Evolutionary conservation across 1,140 invertebrate genomes (phyloP), one percentile per base, ranked within the genome.

Genomic region (Calephelis nemesis): DNA sequence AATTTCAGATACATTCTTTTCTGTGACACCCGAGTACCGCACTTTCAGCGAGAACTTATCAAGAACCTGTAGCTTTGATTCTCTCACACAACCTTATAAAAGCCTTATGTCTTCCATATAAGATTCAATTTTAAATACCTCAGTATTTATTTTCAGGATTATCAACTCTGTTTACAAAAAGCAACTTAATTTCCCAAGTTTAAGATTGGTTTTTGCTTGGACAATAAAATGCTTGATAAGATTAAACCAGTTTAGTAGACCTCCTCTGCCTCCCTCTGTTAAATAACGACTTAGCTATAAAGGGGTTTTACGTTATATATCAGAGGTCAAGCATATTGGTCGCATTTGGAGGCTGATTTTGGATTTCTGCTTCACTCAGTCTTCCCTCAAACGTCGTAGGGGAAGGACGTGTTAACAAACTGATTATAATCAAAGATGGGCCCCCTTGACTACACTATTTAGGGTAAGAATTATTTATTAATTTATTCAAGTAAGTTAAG

Each of bases 21-120:
- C 12, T 65, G 11, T 47, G 8, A 19, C 19, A 45, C 15, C n/a
- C 45, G 65, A 47, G 66, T 54, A 74, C 54, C 74, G 81, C 81
- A 82, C 81, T 88, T 86, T 83, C 84, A 85, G 82, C 81, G 80
- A 72, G 74, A 84, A 85, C 75, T 83, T 85, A 88, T 85, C 79
- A 83, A 83, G 79, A 79, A 88, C 86, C 84, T 88, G 86, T 88
- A 82, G 86, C 83, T 85, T 82, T 88, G 68, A 78, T 65, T 67
- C 40, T 66, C 47, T 13, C 12, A 0, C 12, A 0, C 71, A 77
- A 15, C n/a, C 49, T 0, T 81, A 69, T 67, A 19, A 70, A n/a
- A 40, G 73, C 74, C 68, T 70, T 82, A 84, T 54, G 0, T 0
- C 1, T 5, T 42, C 0, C 0, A 0, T 7, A 63, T 74, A 82